Base-by-base conservation (phyloP, 2,888 invertebrate species). In the Polyommatus icarus region DNA sequence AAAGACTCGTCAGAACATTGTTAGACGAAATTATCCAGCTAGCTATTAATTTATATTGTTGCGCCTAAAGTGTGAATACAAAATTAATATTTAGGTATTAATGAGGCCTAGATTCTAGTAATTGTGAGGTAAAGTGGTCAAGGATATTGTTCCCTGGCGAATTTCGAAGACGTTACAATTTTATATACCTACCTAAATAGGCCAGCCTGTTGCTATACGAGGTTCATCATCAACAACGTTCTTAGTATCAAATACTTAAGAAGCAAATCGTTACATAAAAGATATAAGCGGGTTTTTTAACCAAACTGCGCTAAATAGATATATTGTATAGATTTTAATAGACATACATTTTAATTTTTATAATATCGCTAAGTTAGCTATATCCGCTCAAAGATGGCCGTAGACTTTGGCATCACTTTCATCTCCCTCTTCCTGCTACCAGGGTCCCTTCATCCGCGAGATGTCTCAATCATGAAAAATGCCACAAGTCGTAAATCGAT, bases 401-500 rank as follows among this genome's bases (percentile, higher is more conserved):
- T 54, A 54, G 54, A 5, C 0, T 18, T 5, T 18, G 18, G 46
- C 46, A 46, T 18, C 54, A 54, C 18, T 32, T 32, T 32, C 32
- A 32, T 32, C 32, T 3, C 32, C 32, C 1, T 54, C 18, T 18
- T 18, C 18, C 54, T 54, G 54, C 5, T 54, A 61, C 24, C 8
- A 61, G 61, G 61, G 12, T 12, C 20, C 10, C 24, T 24, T 59
- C 24, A 61, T 29, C 29, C 29, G 67, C 15, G 29, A 67, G 29
- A 29, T 5, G 24, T 67, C 67, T 67, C 67, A 29, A 67, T 1
- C 4, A 67, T 6, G 18, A 67, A 67, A 67, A 67, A 29, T 67
- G 61, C 67, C 67, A 29, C 29, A 67, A 20, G 54, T 54, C 40
- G 54, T 84, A 87, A 87, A 91, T 91, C 91, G 89, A 91, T 91